A percentile compares a stretch with the other conserved stretches of the same genome.
Evolutionary conservation across 1,140 invertebrate species (phyloP).

Genomic region (Latrodectus geometricus): DNA sequence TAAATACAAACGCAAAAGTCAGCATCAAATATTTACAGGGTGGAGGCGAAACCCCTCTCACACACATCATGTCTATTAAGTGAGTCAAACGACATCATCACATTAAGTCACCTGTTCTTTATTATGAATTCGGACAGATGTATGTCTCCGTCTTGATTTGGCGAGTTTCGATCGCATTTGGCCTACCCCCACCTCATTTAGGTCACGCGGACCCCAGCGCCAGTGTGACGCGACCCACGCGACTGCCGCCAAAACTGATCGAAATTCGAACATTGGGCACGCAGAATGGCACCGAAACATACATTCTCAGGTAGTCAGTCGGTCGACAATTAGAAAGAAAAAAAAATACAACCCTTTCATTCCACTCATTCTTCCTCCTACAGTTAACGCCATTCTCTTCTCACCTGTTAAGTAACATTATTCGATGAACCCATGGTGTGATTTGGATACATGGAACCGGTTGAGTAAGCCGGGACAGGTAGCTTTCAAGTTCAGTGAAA

Average conservation of each 20-base stretch:
- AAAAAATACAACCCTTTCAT: neutral
- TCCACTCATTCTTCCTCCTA: neutral
- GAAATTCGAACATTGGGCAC: neutral
- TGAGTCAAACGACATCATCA: no score
- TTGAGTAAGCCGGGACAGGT: neutral
- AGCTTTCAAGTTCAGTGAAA: neutral
- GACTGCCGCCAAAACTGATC: neutral
- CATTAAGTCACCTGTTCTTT: neutral
- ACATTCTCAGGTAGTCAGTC: neutral
- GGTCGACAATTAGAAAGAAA: neutral
- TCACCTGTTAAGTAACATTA: neutral
- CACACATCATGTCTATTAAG: no score
- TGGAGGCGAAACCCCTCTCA: no score
- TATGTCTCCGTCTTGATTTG: neutral
- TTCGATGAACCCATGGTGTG: neutral
- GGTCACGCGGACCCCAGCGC: neutral
- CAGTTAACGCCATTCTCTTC: neutral
- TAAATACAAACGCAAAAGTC: no score
- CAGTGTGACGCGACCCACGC: neutral
- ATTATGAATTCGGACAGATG: neutral
- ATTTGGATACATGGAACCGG: neutral
- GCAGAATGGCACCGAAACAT: neutral
- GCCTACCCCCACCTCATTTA: neutral
- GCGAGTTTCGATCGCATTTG: neutral
- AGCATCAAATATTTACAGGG: no score